Conservation (phyloP, 2,113 vertebrate species). For the Cyprinodon brontotheroides region DNA sequence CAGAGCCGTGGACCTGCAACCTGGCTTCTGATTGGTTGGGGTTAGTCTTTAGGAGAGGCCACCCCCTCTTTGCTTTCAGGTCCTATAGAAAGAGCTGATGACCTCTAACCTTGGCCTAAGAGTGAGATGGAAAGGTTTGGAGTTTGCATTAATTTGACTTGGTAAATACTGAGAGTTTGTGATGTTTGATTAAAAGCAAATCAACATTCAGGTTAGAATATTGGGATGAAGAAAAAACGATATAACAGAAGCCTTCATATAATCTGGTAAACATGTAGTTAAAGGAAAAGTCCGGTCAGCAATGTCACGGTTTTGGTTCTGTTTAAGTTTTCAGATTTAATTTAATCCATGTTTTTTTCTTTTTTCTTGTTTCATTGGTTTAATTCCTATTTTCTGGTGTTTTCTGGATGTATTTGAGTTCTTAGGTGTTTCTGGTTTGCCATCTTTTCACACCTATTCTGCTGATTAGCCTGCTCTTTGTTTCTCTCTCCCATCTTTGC, state of each 20-base stretch:
- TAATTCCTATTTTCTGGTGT: too few species aligned
- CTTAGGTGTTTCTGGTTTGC: too few species aligned
- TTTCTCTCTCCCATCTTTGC: too few species aligned
- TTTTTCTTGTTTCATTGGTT: too few species aligned
- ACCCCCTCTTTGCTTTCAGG: constrained; percentile 50
- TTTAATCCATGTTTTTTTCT: too few species aligned
- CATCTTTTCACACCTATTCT: too few species aligned
- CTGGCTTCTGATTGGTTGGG: background rate
- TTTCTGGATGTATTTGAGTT: too few species aligned
- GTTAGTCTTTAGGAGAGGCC: constrained; percentile 43
- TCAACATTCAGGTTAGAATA: constrained; percentile 9
- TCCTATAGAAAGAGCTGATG: constrained; percentile 58
- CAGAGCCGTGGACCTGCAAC: constrained; percentile 36
- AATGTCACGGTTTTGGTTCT: too few species aligned
- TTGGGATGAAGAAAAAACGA: background rate
- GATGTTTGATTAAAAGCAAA: constrained; percentile 35
- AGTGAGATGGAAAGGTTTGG: constrained; percentile 44
- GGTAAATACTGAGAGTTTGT: constrained; percentile 36
- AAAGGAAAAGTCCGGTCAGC: too few species aligned
- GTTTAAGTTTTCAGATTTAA: too few species aligned
- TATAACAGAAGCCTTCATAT: background rate
- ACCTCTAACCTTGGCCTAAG: constrained; percentile 59
- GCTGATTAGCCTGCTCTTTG: too few species aligned
- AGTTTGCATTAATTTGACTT: constrained; percentile 34
- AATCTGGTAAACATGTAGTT: background rate